Evolutionary conservation across 2,888 invertebrate genomes (phyloP).

Genomic region (Leucoma salicis): DNA sequence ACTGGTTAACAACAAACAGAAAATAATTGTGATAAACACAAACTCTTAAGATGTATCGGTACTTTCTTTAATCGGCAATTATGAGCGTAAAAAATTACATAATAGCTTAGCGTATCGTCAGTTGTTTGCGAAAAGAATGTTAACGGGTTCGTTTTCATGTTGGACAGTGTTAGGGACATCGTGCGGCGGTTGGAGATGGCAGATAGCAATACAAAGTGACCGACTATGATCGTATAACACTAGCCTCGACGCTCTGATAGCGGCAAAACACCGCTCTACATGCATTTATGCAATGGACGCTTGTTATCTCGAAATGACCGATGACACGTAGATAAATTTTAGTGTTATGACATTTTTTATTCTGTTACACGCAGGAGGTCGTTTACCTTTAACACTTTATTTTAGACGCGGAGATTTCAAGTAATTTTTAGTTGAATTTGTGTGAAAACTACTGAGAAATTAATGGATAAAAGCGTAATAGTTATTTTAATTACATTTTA

Average conservation of each 20-base stretch:
- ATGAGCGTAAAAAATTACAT: slow-evolving; percentile 54
- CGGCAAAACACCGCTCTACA: slow-evolving; percentile 1
- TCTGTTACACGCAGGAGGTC: slow-evolving; percentile 7
- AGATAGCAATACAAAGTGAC: slow-evolving; percentile 46
- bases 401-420: too few relatives aligned
- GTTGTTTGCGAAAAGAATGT: slow-evolving; percentile 65
- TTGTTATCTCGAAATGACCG: slow-evolving; percentile 13
- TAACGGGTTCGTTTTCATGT: slow-evolving; percentile 64
- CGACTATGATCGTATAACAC: slow-evolving; percentile 36
- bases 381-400: slow-evolving; percentile 9
- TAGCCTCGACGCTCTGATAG: slow-evolving; percentile 13
- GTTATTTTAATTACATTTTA: too few relatives aligned
- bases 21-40: slow-evolving; percentile 41
- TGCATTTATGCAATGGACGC: slow-evolving; percentile 18
- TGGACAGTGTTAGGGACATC: slow-evolving; percentile 39
- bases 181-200: slow-evolving; percentile 27
- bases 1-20: slow-evolving; percentile 22
- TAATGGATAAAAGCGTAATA: background rate
- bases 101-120: slow-evolving; percentile 46
- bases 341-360: slow-evolving; percentile 26
- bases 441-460: background rate
- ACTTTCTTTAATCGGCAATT: slow-evolving; percentile 14
- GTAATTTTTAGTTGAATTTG: too few relatives aligned
- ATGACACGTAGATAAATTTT: slow-evolving; percentile 25
- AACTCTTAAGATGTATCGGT: slow-evolving; percentile 40